Conservation (phyloP, 2,113 vertebrate genomes). For the Climacteris rufus region DNA sequence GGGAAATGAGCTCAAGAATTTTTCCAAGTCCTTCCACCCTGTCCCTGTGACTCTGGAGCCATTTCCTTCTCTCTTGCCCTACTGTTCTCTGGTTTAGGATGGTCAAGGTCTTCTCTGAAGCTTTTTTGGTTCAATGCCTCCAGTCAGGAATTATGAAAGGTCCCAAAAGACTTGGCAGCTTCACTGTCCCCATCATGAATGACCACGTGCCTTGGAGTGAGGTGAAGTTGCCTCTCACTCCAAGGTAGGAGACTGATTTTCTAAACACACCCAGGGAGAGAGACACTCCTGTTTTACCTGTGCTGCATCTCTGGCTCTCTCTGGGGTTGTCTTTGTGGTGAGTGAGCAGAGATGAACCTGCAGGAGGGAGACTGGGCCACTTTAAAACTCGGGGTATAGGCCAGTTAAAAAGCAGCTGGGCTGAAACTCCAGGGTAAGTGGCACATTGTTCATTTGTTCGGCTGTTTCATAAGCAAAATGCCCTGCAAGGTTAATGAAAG, state of each 20-base stretch:
- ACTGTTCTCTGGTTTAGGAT: background rate
- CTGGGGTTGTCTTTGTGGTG: background rate
- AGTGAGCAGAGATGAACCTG: background rate
- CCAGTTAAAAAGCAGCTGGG: background rate
- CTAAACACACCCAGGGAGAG: background rate
- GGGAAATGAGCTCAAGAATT: background rate
- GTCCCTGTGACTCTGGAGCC: background rate
- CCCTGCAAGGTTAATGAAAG: background rate
- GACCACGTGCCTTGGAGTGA: background rate
- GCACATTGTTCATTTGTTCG: background rate
- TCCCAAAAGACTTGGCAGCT: background rate
- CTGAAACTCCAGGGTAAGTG: background rate
- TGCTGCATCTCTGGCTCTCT: background rate
- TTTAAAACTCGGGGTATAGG: background rate
- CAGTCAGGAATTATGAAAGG: background rate
- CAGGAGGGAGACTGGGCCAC: background rate
- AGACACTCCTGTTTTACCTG: rapidly evolving
- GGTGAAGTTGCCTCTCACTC: background rate
- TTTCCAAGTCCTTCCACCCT: background rate
- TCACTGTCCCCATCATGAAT: background rate
- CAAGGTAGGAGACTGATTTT: background rate
- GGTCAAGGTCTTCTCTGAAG: background rate
- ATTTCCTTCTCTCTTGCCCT: background rate
- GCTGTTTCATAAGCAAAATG: background rate
- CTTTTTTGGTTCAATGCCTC: background rate